Percentiles rank a stretch among this genome's conserved stretches.
Conservation (phyloP, 2,888 invertebrate species). For the Portevinia maculata region DNA sequence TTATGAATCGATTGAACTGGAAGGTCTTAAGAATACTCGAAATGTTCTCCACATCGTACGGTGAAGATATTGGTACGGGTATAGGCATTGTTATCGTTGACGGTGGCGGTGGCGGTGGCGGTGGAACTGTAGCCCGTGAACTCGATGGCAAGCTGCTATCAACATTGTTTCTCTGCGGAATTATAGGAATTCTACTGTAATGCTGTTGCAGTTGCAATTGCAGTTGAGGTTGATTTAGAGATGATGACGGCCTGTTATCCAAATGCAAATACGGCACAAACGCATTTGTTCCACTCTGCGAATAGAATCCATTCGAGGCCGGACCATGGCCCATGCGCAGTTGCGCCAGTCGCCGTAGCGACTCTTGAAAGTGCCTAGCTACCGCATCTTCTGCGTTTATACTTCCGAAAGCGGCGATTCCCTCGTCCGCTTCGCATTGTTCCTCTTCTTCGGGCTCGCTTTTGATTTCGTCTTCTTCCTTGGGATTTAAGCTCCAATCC, state of each 20-base stretch:
- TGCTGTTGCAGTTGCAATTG: neutral
- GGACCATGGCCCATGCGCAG: neutral
- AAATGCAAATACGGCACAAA: neutral
- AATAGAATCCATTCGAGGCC: constrained; percentile 32
- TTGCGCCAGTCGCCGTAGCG: constrained; percentile 83
- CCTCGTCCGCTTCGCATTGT: constrained; percentile 82
- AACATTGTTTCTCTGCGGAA: neutral
- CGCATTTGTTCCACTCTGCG: constrained; percentile 16
- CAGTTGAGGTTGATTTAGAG: neutral
- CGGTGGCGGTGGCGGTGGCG: neutral
- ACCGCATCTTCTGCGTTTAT: constrained; percentile 84
- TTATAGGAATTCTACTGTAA: no score
- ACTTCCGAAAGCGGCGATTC: constrained; percentile 81
- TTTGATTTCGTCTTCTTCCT: constrained; percentile 78
- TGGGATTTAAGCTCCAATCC: constrained; percentile 77
- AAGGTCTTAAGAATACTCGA: constrained; percentile 49
- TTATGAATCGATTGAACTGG: constrained; percentile 40
- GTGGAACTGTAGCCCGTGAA: neutral
- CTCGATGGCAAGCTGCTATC: neutral
- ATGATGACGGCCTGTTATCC: neutral
- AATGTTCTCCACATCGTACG: constrained; percentile 50
- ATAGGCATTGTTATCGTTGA: constrained; percentile 84
- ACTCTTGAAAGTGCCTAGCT: constrained; percentile 95
- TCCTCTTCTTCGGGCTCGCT: constrained; percentile 83
- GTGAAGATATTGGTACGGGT: neutral